Conservation (phyloP, 2,888 invertebrate genomes). For the Anodontia alba region DNA sequence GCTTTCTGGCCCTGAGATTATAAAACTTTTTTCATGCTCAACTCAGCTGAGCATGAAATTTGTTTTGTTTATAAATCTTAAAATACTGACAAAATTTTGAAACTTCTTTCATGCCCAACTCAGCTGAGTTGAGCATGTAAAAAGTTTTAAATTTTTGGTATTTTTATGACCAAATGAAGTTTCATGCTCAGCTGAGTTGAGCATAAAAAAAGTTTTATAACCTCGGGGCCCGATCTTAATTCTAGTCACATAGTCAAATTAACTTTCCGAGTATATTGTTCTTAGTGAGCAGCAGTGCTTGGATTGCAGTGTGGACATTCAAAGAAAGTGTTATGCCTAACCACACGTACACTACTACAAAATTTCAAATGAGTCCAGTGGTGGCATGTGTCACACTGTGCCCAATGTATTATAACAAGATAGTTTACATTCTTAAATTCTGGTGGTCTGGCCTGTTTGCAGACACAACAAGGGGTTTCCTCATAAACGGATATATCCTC, state of each 20-base stretch:
- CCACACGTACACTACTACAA: background rate
- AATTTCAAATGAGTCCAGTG: conserved; percentile 9
- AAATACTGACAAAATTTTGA: too few species aligned
- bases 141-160: too few species aligned
- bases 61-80: too few species aligned
- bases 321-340: background rate
- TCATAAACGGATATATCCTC: background rate
- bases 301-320: background rate
- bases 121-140: too few species aligned
- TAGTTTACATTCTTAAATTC: background rate
- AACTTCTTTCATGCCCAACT: too few species aligned
- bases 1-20: too few species aligned
- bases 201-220: too few species aligned
- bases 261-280: background rate
- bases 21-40: too few species aligned
- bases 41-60: too few species aligned
- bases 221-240: too few species aligned
- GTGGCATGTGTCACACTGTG: background rate
- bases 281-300: background rate
- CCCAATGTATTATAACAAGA: background rate
- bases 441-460: background rate
- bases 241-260: background rate
- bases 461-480: background rate
- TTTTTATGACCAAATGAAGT: too few species aligned
- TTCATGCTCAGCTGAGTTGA: too few species aligned